These are phyloP conservation scores for Taeniopygia guttata DNA, from an alignment of 2,797 vertebrate genomes.

Conservation along the genomic window DNA sequence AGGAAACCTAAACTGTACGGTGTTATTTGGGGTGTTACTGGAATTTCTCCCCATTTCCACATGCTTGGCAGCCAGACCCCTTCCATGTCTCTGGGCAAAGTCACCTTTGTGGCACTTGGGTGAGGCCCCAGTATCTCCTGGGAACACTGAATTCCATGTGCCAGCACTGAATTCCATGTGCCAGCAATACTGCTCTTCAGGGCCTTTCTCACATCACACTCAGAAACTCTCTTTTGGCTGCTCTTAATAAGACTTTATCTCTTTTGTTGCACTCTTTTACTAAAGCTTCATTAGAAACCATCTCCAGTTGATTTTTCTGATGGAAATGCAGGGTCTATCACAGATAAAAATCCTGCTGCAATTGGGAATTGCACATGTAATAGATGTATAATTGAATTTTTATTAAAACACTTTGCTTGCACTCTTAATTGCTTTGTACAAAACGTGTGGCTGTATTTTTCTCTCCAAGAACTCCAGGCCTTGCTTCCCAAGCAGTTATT, in stretches of 20 bases:
- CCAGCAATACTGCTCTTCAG: neutral
- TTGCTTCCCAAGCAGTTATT: neutral
- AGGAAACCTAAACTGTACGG: neutral
- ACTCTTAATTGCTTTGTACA: constrained; percentile 24
- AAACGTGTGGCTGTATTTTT: neutral
- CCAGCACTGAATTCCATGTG: too few species aligned
- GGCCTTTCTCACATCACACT: neutral
- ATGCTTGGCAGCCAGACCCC: neutral
- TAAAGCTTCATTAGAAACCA: neutral
- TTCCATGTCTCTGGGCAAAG: neutral
- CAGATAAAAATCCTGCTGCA: constrained; percentile 47
- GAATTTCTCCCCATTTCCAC: neutral
- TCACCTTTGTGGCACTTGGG: neutral
- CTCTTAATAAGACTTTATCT: neutral
- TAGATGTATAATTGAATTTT: constrained; percentile 68
- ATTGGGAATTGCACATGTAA: constrained; percentile 53
- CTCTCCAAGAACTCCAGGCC: neutral
- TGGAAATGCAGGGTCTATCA: constrained; percentile 33
- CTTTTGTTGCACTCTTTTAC: neutral
- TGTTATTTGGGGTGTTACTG: neutral
- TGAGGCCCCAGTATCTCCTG: neutral
- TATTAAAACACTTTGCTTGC: constrained; percentile 47
- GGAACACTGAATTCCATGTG: neutral
- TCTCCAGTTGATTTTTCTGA: neutral
- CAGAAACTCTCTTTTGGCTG: neutral